Evolutionary conservation across 2,888 invertebrate genomes (phyloP).

Genomic region (Clistopyga incitator): DNA sequence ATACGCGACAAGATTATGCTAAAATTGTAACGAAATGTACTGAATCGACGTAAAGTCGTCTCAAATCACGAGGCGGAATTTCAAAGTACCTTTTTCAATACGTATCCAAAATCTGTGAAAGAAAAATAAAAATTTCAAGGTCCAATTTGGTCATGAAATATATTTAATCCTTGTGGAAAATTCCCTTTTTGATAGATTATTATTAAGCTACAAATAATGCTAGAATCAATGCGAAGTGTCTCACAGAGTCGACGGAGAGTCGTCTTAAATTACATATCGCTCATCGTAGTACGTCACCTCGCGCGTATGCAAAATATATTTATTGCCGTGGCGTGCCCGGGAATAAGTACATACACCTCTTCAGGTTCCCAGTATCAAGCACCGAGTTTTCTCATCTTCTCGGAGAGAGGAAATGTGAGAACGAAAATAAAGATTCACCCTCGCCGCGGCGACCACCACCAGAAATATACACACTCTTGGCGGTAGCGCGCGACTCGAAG

Average conservation of each 20-base stretch:
- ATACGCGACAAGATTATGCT: too few relatives aligned
- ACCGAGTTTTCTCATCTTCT: constrained; percentile 17
- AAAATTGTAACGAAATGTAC: too few relatives aligned
- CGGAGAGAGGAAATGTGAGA: constrained; percentile 73
- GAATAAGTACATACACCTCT: constrained; percentile 64
- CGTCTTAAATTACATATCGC: constrained; percentile 18
- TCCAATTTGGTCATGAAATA: too few relatives aligned
- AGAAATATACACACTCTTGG: constrained; percentile 70
- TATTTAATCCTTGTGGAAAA: too few relatives aligned
- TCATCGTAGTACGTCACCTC: constrained; percentile 67
- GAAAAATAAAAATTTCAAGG: too few relatives aligned
- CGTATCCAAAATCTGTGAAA: too few relatives aligned
- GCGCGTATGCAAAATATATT: constrained; percentile 73
- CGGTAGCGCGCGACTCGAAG: constrained; percentile 69
- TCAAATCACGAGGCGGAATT: too few relatives aligned
- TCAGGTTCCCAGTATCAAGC: constrained; percentile 49
- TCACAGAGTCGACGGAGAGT: neutral
- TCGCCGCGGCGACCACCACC: constrained; percentile 71
- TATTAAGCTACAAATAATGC: neutral
- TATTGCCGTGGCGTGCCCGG: constrained; percentile 28
- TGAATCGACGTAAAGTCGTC: too few relatives aligned
- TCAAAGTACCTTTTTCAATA: too few relatives aligned
- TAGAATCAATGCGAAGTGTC: neutral
- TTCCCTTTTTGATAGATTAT: neutral
- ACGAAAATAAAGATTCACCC: constrained; percentile 75